Evolutionary conservation across 1,140 invertebrate species (phyloP).

Genomic region (Pseudomyrmex flavicornis): DNA sequence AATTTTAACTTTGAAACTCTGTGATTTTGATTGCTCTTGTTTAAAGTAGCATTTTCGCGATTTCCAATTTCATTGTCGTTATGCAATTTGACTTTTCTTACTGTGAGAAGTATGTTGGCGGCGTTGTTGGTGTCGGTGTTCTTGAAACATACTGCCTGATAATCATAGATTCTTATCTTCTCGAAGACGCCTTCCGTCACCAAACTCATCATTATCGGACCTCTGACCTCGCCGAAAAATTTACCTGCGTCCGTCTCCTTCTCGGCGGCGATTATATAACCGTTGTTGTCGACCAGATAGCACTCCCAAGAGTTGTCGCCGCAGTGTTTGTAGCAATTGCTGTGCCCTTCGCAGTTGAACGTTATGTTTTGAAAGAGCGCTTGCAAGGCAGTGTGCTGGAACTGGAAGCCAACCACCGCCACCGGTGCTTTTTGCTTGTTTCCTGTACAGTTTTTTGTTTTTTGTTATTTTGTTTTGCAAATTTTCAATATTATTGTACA

Average conservation of each 20-base stretch:
- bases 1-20: neutral
- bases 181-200: constrained; percentile 92
- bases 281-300: constrained; percentile 95
- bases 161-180: constrained; percentile 92
- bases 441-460: constrained; percentile 70
- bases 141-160: constrained; percentile 94
- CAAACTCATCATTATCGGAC: constrained; percentile 91
- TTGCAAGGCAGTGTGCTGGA: constrained; percentile 91
- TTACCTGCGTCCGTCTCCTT: constrained; percentile 90
- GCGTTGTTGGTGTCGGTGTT: constrained; percentile 87
- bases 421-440: constrained; percentile 89
- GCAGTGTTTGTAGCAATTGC: constrained; percentile 88
- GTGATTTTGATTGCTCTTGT: too few species aligned
- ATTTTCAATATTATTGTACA: neutral
- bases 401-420: constrained; percentile 96
- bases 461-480: neutral
- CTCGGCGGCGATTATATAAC: constrained; percentile 93
- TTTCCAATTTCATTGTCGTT: neutral
- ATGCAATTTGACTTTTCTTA: constrained; percentile 78
- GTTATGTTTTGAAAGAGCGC: constrained; percentile 93
- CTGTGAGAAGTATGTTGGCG: constrained; percentile 87
- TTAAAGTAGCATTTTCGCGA: neutral
- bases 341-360: constrained; percentile 85
- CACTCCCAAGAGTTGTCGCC: constrained; percentile 91
- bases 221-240: constrained; percentile 94